Evolutionary conservation across 2,797 vertebrate genomes (phyloP), one percentile per base, ranked within the genome.

Genomic region (Sebastes goodei): DNA sequence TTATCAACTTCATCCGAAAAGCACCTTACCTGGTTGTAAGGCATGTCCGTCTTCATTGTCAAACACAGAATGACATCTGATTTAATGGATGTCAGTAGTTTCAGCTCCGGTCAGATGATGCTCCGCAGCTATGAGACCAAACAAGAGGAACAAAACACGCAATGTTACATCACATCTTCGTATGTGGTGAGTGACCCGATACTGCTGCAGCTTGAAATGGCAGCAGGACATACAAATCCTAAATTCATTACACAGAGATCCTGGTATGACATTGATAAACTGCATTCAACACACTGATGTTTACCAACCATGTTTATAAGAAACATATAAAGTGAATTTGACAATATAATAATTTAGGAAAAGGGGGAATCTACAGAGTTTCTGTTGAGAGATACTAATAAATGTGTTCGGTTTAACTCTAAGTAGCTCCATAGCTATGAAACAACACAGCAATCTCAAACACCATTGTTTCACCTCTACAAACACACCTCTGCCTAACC

Each of bases 21-120:
- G 17, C 46, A 49, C 1, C 52, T 10, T 76, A 96, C 95, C 93
- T 93, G 93, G 80, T 91, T 80, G 53, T 95, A 96, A 5, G 83
- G 2, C 66, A 94, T 11, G n/a, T 91, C 87, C 2, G 60, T 74
- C 65, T 88, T 93, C 92, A 95, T 95, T 35, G 32, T 87, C 10
- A 73, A 5, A 7, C 75, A 12, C 30, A 27, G 27, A 63, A 62
- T 30, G 3, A 64, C 30, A 32, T 72, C 46, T 10, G 63, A 35
- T 63, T 20, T 25, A 6, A 21, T 2, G 1, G 52, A n/a, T 14
- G 9, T 46, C 21, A 6, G 62, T 17, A 10, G 35, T 25, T 60
- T 71, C 55, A n/a, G 69, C 65, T 81, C 63, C 1, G 60, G 74
- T 83, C 60, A 66, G 63, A 5, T 52, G 23, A 71, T 2, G 30